Base-by-base conservation (phyloP, 2,113 vertebrate species). In the Sceloporus tristichus region DNA sequence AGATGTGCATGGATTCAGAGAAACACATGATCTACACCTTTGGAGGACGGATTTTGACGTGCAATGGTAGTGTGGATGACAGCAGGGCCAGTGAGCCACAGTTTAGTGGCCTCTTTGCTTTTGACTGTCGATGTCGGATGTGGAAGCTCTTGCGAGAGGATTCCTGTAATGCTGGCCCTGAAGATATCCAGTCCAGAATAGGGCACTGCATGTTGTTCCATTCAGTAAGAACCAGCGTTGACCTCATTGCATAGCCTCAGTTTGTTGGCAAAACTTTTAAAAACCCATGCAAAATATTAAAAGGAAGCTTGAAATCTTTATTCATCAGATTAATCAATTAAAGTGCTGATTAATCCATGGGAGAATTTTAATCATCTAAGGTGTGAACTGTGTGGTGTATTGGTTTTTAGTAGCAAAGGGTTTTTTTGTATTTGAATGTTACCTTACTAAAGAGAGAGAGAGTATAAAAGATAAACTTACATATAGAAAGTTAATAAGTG, bases 1-100 rank as follows among this genome's bases (percentile, higher is more conserved):
- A 99, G 99, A 99, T 99, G 99, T 99, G 99, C 91, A 99, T 99
- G 99, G 99, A 99, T 96, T 99, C 99, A 0, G 99, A 99, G 94
- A 99, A 99, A 92, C 99, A 99, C 93, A 99, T 99, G 99, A 99
- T 99, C 92, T 99, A 99, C 94, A 99, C 99, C 0, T 99, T 99
- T 9, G 99, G 99, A 0, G 99, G 99, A 2, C 97, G 99, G 42
- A 99, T 99, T 93, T 96, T 99, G 95, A 99, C 99, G 0, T 99
- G 99, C 87, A 99, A 99, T 1, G 98, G 98, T 92, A 99, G 97
- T 0, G 98, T 99, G 79, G 99, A 99, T 1, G 99, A 99, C 95
- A 98, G 98, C 85, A 97, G 99, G 91, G 98, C 98, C 71, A 98
- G 98, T 0, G 99, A 99, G 89, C 98, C 99, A 0, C 99, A 99